phyloP scores from a whole-genome alignment of 2,113 vertebrate species.

The Eulemur rufifrons region DNA sequence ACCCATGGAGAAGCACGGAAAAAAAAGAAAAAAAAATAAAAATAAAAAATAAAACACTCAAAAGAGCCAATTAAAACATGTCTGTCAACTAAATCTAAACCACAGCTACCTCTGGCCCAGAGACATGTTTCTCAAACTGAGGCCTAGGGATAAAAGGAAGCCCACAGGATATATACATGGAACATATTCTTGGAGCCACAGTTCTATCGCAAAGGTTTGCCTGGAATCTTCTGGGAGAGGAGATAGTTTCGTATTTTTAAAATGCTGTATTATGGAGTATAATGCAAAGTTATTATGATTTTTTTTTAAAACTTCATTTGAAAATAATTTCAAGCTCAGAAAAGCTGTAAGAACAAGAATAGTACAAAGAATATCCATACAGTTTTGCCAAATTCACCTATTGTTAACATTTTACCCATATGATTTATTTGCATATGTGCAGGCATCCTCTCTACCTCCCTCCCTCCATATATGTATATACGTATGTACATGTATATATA shows the following conservation, averaged over 20 bases:
- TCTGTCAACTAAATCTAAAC: constrained; percentile 65
- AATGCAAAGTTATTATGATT: constrained; percentile 15
- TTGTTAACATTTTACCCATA: background rate
- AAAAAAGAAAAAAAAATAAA: no score
- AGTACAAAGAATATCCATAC: background rate
- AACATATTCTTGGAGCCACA: constrained; percentile 50
- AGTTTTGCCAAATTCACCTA: constrained; percentile 30
- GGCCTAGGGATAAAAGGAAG: constrained; percentile 51
- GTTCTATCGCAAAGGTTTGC: constrained; percentile 40
- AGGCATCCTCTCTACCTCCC: background rate
- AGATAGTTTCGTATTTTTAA: constrained; percentile 33
- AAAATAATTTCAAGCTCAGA: constrained; percentile 42
- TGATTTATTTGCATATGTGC: background rate
- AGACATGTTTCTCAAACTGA: constrained; percentile 56
- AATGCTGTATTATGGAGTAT: constrained; percentile 27
- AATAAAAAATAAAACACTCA: constrained; percentile 12
- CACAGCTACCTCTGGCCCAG: constrained; percentile 52
- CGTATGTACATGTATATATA: background rate
- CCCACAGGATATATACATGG: constrained; percentile 60
- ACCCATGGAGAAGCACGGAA: no score
- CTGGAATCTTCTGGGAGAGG: constrained; percentile 47
- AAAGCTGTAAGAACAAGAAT: background rate
- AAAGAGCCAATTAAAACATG: constrained; percentile 64
- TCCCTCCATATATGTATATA: background rate
- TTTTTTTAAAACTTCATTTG: background rate